Conservation (phyloP, 64 coral and sea anemone species). For the Stichodactyla helianthus region DNA sequence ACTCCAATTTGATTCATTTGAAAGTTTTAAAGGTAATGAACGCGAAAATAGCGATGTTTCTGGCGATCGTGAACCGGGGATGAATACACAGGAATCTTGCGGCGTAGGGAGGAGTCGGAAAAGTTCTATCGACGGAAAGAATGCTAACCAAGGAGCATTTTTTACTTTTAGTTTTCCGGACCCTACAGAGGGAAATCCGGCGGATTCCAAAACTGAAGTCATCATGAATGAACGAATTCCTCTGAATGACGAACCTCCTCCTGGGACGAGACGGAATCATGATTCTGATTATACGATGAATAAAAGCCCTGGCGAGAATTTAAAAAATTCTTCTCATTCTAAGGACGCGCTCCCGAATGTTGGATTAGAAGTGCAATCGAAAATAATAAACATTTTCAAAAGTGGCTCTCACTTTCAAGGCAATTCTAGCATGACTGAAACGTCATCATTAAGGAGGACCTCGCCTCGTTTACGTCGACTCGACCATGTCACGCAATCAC, state of each 20-base stretch:
- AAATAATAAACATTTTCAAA: not conserved
- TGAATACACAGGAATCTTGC: not conserved
- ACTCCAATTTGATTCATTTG: not conserved
- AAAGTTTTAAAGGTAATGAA: not conserved
- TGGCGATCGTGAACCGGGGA: not conserved
- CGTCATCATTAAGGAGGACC: constrained; percentile 2
- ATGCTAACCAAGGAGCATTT: not conserved
- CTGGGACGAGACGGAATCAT: not conserved
- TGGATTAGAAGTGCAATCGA: not conserved
- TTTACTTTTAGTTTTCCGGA: constrained; percentile 10
- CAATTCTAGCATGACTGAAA: not conserved
- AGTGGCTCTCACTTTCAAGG: not conserved
- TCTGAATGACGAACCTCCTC: not conserved
- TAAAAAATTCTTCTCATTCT: not conserved
- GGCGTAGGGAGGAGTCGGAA: not conserved
- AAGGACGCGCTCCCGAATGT: not conserved
- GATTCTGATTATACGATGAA: not conserved
- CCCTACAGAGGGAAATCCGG: not conserved
- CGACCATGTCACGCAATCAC: not conserved
- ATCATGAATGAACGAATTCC: not conserved
- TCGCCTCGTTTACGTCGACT: not conserved
- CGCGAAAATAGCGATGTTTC: not conserved
- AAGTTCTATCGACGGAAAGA: not conserved
- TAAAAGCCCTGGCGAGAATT: not conserved
- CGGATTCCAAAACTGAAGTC: not conserved